phyloP scores from a whole-genome alignment of 2,888 invertebrate genomes.

The Periphyllus acericola region DNA sequence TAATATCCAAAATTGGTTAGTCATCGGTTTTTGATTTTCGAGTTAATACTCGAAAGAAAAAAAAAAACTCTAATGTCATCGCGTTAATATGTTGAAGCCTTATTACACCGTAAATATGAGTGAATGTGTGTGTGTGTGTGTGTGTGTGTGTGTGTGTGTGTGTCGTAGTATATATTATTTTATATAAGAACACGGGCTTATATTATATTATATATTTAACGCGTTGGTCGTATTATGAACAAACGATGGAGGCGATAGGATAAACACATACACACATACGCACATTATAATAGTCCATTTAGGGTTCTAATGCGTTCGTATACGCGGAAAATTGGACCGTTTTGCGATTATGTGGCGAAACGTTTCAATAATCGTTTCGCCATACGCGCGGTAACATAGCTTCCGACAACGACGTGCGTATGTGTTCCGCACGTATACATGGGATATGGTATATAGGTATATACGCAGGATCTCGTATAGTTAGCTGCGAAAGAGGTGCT shows the following conservation, averaged over 20 bases:
- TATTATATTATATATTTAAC: background rate
- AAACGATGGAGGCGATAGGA: background rate
- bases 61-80: background rate
- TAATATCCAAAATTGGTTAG: background rate
- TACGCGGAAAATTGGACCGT: conserved; percentile 14
- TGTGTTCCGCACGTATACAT: background rate
- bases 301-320: background rate
- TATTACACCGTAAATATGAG: background rate
- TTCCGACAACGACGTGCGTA: background rate
- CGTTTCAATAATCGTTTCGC: conserved; percentile 43
- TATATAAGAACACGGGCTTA: background rate
- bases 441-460: background rate
- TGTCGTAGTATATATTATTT: background rate
- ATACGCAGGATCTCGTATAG: background rate
- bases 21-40: background rate
- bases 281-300: conserved; percentile 8
- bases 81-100: background rate
- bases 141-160: background rate
- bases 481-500: background rate
- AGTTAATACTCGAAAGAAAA: background rate
- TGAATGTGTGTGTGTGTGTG: background rate
- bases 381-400: background rate
- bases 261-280: background rate
- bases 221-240: background rate
- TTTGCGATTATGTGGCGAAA: conserved; percentile 23